phyloP scores from a whole-genome alignment of 2,113 vertebrate species.

The Podocnemis expansa region DNA sequence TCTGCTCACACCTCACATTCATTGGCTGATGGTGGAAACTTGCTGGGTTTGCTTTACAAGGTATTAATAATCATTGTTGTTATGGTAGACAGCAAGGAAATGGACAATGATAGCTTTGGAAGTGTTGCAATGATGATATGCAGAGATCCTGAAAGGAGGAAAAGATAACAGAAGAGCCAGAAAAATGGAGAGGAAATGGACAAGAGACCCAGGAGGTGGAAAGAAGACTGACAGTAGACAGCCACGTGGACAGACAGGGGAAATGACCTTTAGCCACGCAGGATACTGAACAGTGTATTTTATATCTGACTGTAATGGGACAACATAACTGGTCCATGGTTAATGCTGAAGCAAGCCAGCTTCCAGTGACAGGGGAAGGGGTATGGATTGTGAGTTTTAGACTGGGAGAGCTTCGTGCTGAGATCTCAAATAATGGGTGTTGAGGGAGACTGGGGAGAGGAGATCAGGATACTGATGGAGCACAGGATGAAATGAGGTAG shows the following conservation, averaged over 20 bases:
- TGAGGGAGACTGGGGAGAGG: not conserved
- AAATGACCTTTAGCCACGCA: not conserved
- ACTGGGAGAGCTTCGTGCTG: not conserved
- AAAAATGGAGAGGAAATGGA: not conserved
- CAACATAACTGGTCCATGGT: not conserved
- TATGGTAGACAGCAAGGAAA: not conserved
- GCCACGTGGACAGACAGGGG: not conserved
- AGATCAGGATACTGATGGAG: not conserved
- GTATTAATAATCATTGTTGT: not conserved
- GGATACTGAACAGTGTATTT: not conserved
- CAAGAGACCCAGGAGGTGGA: not conserved
- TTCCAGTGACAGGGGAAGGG: not conserved
- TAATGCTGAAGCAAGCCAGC: not conserved
- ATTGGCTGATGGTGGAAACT: not conserved
- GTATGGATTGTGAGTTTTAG: not conserved
- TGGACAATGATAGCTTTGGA: not conserved
- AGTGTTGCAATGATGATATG: not conserved
- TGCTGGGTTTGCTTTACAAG: not conserved
- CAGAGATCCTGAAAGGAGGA: not conserved
- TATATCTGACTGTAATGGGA: not conserved
- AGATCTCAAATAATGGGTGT: not conserved
- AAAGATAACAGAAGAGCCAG: not conserved
- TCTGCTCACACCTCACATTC: not conserved
- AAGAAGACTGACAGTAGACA: not conserved
- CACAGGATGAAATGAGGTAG: not conserved